These are phyloP conservation scores for Calephelis perditalis DNA, from an alignment of 2,888 invertebrate species.

Conservation along the genomic window DNA sequence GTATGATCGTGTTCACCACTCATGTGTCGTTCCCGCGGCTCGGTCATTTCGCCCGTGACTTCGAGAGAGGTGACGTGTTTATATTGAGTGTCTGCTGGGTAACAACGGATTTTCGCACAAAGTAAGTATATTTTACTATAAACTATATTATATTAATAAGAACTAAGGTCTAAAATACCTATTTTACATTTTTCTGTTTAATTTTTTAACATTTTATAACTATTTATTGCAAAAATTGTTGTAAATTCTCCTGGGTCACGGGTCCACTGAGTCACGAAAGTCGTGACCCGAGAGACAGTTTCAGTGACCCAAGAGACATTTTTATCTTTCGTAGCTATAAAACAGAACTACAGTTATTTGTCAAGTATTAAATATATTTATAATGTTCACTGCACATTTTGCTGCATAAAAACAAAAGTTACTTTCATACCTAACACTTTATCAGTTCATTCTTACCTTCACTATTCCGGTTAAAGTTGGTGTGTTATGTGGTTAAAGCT, in stretches of 20 bases:
- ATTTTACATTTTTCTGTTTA: background rate
- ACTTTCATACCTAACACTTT: too few relatives aligned
- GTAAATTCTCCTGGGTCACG: slow-evolving; percentile 12
- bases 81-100: background rate
- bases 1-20: background rate
- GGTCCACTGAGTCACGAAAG: slow-evolving; percentile 5
- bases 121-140: too few relatives aligned
- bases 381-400: too few relatives aligned
- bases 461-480: too few relatives aligned
- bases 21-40: background rate
- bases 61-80: slow-evolving; percentile 1
- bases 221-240: background rate
- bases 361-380: too few relatives aligned
- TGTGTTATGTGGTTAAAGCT: too few relatives aligned
- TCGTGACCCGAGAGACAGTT: slow-evolving; percentile 9
- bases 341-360: too few relatives aligned
- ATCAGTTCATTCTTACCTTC: too few relatives aligned
- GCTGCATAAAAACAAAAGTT: too few relatives aligned
- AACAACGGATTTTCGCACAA: background rate
- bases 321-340: background rate
- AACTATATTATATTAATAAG: too few relatives aligned
- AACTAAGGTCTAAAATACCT: too few relatives aligned
- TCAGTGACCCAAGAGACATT: background rate
- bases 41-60: slow-evolving; percentile 3
- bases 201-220: background rate